Evolutionary conservation across 2,888 invertebrate genomes (phyloP).

Genomic region (Diarsia mendica): DNA sequence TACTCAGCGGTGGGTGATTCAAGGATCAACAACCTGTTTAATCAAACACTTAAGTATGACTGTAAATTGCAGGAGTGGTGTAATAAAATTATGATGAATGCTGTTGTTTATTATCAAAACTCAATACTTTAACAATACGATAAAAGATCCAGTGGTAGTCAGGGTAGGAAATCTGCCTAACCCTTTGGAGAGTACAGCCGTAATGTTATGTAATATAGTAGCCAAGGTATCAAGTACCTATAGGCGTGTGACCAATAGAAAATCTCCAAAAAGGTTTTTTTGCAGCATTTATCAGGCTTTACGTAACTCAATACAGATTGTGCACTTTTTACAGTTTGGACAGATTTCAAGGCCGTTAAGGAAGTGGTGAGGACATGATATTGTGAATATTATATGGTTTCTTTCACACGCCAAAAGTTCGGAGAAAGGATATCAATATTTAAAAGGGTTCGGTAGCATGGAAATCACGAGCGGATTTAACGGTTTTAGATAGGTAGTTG

Average conservation of each 20-base stretch:
- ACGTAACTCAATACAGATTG: constrained; percentile 71
- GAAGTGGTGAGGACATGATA: constrained; percentile 79
- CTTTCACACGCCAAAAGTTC: constrained; percentile 68
- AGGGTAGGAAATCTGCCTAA: neutral
- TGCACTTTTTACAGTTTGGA: constrained; percentile 67
- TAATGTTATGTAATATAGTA: neutral
- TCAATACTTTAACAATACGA: neutral
- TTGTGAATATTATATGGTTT: constrained; percentile 74
- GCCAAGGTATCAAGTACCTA: neutral
- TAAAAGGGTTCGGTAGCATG: neutral
- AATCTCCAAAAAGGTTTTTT: constrained; percentile 38
- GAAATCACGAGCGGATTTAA: neutral
- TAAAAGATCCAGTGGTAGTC: neutral
- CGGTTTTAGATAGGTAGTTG: neutral
- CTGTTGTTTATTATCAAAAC: neutral
- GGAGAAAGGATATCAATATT: constrained; percentile 41
- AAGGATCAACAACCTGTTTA: no score
- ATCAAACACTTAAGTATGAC: no score
- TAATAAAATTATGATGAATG: neutral
- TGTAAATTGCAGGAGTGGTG: neutral
- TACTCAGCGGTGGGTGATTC: no score
- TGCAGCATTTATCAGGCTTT: constrained; percentile 80
- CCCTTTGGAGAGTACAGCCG: neutral
- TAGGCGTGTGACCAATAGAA: constrained; percentile 16
- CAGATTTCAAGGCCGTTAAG: constrained; percentile 75